phyloP scores from a whole-genome alignment of 2,113 vertebrate species.

The Phylloscopus trochilus region DNA sequence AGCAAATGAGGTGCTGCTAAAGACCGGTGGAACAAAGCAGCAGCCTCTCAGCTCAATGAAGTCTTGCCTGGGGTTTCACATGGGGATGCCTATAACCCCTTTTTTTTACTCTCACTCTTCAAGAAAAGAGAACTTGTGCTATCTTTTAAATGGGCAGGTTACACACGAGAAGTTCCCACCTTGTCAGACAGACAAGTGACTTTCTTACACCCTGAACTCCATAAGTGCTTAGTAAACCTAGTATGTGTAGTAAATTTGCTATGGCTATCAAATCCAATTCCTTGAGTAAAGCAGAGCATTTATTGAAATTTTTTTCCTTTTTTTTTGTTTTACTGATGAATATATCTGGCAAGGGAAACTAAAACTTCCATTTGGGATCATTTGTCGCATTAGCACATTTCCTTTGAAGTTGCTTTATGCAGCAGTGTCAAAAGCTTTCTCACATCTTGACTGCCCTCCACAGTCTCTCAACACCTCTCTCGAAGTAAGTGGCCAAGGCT shows the following conservation, averaged over 20 bases:
- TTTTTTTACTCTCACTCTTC: not conserved
- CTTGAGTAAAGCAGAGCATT: not conserved
- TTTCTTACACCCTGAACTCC: not conserved
- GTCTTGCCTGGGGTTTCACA: not conserved
- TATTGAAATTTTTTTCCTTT: not conserved
- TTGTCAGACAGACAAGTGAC: not conserved
- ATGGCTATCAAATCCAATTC: not conserved
- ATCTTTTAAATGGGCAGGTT: not conserved
- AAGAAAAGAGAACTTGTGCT: not conserved
- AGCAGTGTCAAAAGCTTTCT: constrained; percentile 15
- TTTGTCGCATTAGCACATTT: not conserved
- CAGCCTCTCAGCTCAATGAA: not conserved
- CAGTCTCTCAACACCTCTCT: not conserved
- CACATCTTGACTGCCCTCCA: not conserved
- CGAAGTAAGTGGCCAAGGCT: not conserved
- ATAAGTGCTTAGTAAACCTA: not conserved
- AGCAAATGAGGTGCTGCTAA: not conserved
- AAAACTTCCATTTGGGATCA: not conserved
- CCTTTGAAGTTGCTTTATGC: not conserved
- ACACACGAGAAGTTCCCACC: not conserved
- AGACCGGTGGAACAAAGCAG: not conserved
- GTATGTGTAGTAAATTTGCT: not conserved
- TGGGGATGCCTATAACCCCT: not conserved
- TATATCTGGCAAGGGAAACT: not conserved
- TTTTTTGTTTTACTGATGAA: not conserved